phyloP scores from a whole-genome alignment of 2,113 vertebrate species.

The Periophthalmus modestus region DNA sequence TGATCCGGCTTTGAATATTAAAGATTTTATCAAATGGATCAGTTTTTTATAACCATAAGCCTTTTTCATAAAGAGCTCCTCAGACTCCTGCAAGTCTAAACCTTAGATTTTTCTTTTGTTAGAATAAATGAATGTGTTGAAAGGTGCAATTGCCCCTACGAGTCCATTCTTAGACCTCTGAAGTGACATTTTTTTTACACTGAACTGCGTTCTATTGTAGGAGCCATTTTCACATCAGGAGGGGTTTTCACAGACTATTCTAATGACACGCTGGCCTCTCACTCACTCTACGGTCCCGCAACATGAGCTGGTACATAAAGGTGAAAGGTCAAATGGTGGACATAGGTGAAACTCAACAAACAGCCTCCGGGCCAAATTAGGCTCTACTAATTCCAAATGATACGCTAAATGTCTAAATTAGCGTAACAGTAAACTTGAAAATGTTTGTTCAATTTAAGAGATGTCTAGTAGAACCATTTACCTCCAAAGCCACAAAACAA shows the following conservation, averaged over 20 bases:
- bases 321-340: constrained; percentile 1
- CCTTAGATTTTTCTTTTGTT: constrained; percentile 27
- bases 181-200: constrained; percentile 36
- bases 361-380: not conserved
- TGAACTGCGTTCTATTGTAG: constrained; percentile 25
- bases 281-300: not conserved
- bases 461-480: not conserved
- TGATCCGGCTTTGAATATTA: constrained; percentile 40
- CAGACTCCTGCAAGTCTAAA: constrained; percentile 27
- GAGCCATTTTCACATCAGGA: constrained; percentile 37
- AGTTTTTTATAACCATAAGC: constrained; percentile 38
- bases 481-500: not conserved
- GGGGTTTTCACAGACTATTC: constrained; percentile 39
- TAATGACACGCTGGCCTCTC: constrained; percentile 19
- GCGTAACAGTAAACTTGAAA: not conserved
- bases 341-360: constrained; percentile 1
- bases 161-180: constrained; percentile 33
- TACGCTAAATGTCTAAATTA: not conserved
- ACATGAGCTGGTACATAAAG: not conserved
- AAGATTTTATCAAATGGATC: constrained; percentile 57
- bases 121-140: constrained; percentile 12
- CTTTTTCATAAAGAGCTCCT: constrained; percentile 15
- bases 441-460: not conserved
- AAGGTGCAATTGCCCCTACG: constrained; percentile 14
- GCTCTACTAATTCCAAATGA: not conserved